phyloP scores from a whole-genome alignment of 2,797 vertebrate species.

The Myotis vivesi region DNA sequence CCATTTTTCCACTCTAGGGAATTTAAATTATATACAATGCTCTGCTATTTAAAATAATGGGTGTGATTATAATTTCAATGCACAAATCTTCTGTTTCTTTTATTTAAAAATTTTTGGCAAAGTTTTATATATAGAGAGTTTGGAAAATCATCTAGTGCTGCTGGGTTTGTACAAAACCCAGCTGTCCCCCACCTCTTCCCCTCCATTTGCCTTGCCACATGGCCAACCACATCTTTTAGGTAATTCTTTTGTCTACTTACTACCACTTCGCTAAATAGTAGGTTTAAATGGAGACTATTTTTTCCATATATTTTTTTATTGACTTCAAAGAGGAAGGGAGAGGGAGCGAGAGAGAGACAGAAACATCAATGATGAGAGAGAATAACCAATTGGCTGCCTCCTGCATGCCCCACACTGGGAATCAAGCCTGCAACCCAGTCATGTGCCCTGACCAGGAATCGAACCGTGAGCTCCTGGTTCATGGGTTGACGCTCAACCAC shows the following conservation, averaged over 20 bases:
- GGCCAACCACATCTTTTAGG: neutral
- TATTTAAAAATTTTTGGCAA: neutral
- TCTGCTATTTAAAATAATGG: slow-evolving; percentile 45
- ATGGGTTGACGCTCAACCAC: no score
- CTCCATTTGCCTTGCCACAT: neutral
- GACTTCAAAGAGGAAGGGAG: no score
- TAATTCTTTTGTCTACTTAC: neutral
- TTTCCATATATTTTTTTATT: no score
- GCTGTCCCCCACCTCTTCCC: neutral
- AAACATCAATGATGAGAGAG: no score
- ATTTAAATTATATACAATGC: slow-evolving; percentile 27
- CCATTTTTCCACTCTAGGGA: slow-evolving; percentile 1
- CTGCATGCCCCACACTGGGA: no score
- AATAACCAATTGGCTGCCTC: no score
- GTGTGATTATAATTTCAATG: slow-evolving; percentile 15
- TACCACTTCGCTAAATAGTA: neutral
- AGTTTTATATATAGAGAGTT: neutral
- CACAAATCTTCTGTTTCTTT: slow-evolving; percentile 13
- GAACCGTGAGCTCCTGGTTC: no score
- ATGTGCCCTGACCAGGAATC: no score
- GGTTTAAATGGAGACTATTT: neutral
- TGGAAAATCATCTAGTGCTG: neutral
- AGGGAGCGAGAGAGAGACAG: no score
- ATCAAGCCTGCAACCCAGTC: no score
- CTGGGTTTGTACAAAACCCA: neutral